Percentiles rank a stretch among this genome's conserved stretches.
These are phyloP conservation scores for fruit fly (Drosophila melanogaster) DNA, from an alignment of 1,140 invertebrate genomes.

Conservation along the genomic window DNA sequence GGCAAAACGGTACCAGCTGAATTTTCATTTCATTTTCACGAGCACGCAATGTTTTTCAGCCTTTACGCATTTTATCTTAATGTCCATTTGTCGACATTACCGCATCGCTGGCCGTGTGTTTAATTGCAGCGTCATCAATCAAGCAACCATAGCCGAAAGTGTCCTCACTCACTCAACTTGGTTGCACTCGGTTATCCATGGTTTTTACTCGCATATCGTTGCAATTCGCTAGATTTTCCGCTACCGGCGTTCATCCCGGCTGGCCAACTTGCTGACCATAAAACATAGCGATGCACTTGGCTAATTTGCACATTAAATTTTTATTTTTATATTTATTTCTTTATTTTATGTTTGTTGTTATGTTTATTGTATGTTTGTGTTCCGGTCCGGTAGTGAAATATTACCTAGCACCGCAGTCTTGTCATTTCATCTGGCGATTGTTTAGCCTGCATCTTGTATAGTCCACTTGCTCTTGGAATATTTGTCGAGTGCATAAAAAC, in stretches of 20 bases:
- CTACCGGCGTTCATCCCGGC: constrained; percentile 21
- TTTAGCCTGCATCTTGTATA: not conserved
- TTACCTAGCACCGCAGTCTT: not conserved
- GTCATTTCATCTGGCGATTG: not conserved
- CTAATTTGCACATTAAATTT: constrained; percentile 64
- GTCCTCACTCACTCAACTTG: constrained; percentile 17
- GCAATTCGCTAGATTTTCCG: constrained; percentile 36
- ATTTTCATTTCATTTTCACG: constrained; percentile 56
- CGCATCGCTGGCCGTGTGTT: constrained; percentile 67
- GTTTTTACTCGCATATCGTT: constrained; percentile 33
- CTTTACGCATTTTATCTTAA: constrained; percentile 68
- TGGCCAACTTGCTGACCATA: constrained; percentile 31
- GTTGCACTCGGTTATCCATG: constrained; percentile 11
- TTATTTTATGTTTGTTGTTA: no score
- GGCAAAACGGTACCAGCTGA: constrained; percentile 43
- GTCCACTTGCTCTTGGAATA: not conserved
- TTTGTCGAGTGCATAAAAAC: constrained; percentile 4
- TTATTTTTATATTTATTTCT: constrained; percentile 35
- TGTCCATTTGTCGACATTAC: constrained; percentile 73
- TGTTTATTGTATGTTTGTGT: constrained; percentile 3
- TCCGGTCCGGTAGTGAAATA: constrained; percentile 12
- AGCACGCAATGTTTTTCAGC: constrained; percentile 55
- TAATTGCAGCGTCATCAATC: constrained; percentile 78
- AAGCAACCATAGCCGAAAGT: constrained; percentile 29
- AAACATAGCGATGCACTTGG: constrained; percentile 54